Percentiles rank a stretch among this genome's conserved stretches.
Conservation (phyloP, 2,888 invertebrate genomes). For the Teleiodes luculella region DNA sequence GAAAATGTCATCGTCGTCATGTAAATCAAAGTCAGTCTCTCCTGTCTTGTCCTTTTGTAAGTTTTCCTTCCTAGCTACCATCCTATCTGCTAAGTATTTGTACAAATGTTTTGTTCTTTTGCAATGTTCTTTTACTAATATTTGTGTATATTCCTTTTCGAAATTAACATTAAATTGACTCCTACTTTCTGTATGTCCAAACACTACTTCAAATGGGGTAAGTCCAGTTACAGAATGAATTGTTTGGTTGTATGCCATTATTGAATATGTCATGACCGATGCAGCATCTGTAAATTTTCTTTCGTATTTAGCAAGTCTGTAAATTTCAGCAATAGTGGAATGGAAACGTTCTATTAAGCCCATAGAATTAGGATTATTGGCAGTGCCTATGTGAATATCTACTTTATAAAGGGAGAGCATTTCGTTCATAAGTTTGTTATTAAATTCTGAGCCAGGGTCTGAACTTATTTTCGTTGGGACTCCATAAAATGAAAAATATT, state of each 20-base stretch:
- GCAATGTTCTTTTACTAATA: neutral
- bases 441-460: neutral
- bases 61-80: neutral
- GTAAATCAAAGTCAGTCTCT: neutral
- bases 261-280: neutral
- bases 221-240: neutral
- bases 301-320: neutral
- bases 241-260: neutral
- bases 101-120: neutral
- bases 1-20: neutral
- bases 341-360: too few relatives aligned
- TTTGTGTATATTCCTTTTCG: neutral
- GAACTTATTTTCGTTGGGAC: too few relatives aligned
- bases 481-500: neutral
- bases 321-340: neutral
- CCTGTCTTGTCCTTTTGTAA: neutral
- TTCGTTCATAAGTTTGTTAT: too few relatives aligned
- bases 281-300: neutral
- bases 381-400: too few relatives aligned
- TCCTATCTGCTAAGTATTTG: neutral
- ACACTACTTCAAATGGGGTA: neutral
- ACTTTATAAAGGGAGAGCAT: neutral
- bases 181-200: neutral
- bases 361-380: too few relatives aligned
- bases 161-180: neutral